Evolutionary conservation across 2,797 vertebrate genomes (phyloP), one percentile per base, ranked within the genome.

Genomic region (Pelochelys cantorii): DNA sequence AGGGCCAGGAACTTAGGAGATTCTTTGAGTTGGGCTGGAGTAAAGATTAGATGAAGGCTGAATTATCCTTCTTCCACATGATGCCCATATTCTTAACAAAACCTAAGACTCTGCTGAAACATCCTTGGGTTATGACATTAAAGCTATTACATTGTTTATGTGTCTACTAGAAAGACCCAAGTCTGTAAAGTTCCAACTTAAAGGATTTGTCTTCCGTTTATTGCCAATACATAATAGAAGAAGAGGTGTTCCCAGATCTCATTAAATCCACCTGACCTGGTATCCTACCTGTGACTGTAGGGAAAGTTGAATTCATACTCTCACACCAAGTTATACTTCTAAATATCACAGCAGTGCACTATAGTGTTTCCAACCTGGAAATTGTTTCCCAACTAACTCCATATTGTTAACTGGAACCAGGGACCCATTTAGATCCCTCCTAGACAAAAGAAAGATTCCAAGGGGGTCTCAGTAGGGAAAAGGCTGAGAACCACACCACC

Each of bases 291-390:
- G 25, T 59, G 29, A 52, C 10, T 29, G 4, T 37, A 59, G 48
- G 77, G 83, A 88, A 77, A 52, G 27, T 77, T 77, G 23, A 52
- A 77, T 62, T 90, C 11, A 11, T 4, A 2, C 12, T 53, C 54
- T 71, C 13, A 59, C 34, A 14, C 77, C 55, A 8, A 25, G 55
- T 1, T 80, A 54, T 3, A 20, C 78, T 89, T 90, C 57, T 13
- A 29, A 29, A 25, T 87, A 71, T 9, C 17, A 75, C 57, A 55
- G 65, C 83, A 77, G 5, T 68, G 68, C 60, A 68, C 85, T 0
- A 0, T 80, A 57, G 52, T 0, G 0, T 57, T 57, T 29, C 18
- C 57, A n/a, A 54, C 17, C 22, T 29, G 57, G 23, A 57, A 23
- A 79, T 62, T 34, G 17, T 29, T 31, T 18, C 6, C 12, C 57